Evolutionary conservation across 37 sponge, comb jelly and placozoan genomes (phyloP).

Genomic region (Eunapius fragilis): DNA sequence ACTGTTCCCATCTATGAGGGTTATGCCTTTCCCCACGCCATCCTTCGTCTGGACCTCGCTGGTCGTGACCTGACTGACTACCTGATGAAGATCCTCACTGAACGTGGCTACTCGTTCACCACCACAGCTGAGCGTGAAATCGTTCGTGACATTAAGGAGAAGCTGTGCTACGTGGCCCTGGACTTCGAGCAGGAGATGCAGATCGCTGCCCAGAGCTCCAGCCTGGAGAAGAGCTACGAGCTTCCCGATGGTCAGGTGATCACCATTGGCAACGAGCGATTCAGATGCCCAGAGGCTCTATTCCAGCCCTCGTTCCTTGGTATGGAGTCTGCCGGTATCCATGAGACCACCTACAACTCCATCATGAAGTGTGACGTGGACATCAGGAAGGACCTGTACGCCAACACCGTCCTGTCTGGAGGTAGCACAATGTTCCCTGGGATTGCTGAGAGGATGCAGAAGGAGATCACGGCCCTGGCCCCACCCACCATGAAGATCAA

Average conservation of each 20-base stretch:
- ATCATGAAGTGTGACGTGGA: too few species aligned
- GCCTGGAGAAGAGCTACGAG: too few species aligned
- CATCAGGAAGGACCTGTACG: too few species aligned
- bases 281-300: slow-evolving; percentile 87
- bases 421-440: too few species aligned
- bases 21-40: slow-evolving; percentile 98
- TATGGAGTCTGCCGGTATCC: slow-evolving; percentile 97
- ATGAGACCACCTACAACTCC: too few species aligned
- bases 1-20: slow-evolving; percentile 99
- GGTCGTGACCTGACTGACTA: slow-evolving; percentile 99
- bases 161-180: slow-evolving; percentile 98
- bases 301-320: slow-evolving; percentile 93
- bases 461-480: too few species aligned
- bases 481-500: too few species aligned
- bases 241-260: too few species aligned
- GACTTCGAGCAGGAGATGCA: slow-evolving; percentile 99
- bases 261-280: slow-evolving; percentile 98
- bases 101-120: slow-evolving; percentile 90
- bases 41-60: slow-evolving; percentile 98
- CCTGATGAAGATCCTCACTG: slow-evolving; percentile 99
- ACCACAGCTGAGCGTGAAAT: slow-evolving; percentile 97
- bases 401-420: too few species aligned
- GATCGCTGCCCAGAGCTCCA: slow-evolving; percentile 90
- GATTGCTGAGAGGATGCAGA: too few species aligned
- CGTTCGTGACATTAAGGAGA: slow-evolving; percentile 98